phyloP scores from a whole-genome alignment of 2,888 invertebrate species.

The Cheilosia urbana region DNA sequence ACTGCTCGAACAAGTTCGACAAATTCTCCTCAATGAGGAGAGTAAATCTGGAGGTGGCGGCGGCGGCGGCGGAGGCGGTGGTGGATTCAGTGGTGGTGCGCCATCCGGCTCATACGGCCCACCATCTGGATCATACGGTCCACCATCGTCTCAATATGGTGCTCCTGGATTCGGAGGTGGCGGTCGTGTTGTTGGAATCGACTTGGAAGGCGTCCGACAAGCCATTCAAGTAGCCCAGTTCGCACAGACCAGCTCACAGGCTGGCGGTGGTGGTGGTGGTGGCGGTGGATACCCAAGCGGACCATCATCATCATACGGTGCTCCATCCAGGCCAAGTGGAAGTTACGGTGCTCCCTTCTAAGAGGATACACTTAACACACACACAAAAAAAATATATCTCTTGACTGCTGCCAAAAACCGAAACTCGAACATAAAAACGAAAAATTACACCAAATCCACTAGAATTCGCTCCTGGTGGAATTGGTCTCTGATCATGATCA shows the following conservation, averaged over 20 bases:
- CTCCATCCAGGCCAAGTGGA: constrained; percentile 87
- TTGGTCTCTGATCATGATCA: constrained; percentile 22
- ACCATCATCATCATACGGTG: constrained; percentile 86
- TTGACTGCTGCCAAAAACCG: constrained; percentile 66
- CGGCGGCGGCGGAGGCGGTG: constrained; percentile 84
- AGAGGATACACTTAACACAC: constrained; percentile 53
- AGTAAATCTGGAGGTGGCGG: constrained; percentile 86
- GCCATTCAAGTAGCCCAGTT: constrained; percentile 95
- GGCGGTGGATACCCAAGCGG: constrained; percentile 84
- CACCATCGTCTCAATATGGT: constrained; percentile 88
- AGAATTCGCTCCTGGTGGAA: constrained; percentile 13
- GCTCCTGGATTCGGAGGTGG: constrained; percentile 84
- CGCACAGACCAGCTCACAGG: constrained; percentile 87
- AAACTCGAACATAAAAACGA: constrained; percentile 31
- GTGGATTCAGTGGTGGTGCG: constrained; percentile 84
- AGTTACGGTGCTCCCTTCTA: constrained; percentile 87
- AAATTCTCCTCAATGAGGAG: constrained; percentile 93
- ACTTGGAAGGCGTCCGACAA: constrained; percentile 93
- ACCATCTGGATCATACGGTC: constrained; percentile 88
- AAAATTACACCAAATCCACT: constrained; percentile 53
- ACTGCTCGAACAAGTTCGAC: constrained; percentile 92
- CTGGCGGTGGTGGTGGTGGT: constrained; percentile 83
- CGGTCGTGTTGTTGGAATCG: constrained; percentile 89
- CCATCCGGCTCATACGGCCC: constrained; percentile 85
- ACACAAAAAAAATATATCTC: constrained; percentile 11